Conservation (phyloP, 1,140 invertebrate genomes). For the Holcopasites calliopsidis region DNA sequence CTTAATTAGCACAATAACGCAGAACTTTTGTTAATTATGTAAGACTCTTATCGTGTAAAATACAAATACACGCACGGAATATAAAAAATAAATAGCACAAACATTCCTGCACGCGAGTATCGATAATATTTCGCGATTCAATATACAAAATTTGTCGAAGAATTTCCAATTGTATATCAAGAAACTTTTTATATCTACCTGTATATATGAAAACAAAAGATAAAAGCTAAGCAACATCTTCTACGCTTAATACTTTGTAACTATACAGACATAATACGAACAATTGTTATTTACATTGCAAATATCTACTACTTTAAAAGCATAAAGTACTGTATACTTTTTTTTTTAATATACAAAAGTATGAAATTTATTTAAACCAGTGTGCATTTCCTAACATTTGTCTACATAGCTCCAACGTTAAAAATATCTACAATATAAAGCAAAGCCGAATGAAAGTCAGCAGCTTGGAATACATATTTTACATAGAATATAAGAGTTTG, state of each 20-base stretch:
- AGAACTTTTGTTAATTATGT: slow-evolving; percentile 36
- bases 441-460: not conserved
- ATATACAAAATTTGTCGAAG: slow-evolving; percentile 9
- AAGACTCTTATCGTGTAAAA: slow-evolving; percentile 14
- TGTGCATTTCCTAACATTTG: slow-evolving; percentile 63
- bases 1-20: slow-evolving; percentile 10
- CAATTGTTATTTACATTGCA: not conserved
- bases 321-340: slow-evolving; percentile 7
- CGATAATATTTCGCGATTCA: slow-evolving; percentile 18
- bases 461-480: not conserved
- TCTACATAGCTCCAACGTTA: not conserved
- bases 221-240: slow-evolving; percentile 54
- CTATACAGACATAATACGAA: slow-evolving; percentile 35
- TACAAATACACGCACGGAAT: not conserved
- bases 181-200: slow-evolving; percentile 19
- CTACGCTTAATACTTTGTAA: slow-evolving; percentile 26
- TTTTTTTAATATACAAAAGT: slow-evolving; percentile 13
- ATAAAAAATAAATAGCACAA: slow-evolving; percentile 17
- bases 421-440: not conserved
- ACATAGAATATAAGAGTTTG: slow-evolving; percentile 3
- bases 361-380: slow-evolving; percentile 42
- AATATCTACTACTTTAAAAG: not conserved
- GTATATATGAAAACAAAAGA: slow-evolving; percentile 27
- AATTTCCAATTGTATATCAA: slow-evolving; percentile 5
- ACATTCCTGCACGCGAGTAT: slow-evolving; percentile 51